Conservation (phyloP, 2,888 invertebrate species). For the Galerucella pusilla region DNA sequence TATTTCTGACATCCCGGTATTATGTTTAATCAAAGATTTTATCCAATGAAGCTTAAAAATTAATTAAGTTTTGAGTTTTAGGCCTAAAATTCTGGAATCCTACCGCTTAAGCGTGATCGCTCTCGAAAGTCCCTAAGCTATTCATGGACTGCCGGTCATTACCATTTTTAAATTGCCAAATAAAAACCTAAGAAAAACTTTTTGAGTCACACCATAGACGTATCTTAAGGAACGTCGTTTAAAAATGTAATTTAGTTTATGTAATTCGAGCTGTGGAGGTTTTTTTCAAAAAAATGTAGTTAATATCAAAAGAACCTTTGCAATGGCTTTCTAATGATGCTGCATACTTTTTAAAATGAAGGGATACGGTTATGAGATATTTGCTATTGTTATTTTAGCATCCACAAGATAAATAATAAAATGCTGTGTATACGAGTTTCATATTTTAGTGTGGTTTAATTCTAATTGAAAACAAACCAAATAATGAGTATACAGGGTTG, state of each 20-base stretch:
- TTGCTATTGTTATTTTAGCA: no score
- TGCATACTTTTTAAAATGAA: no score
- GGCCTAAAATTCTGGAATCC: slow-evolving; percentile 9
- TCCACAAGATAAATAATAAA: no score
- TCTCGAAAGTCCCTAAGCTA: slow-evolving; percentile 24
- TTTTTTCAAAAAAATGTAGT: no score
- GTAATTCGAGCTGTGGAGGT: no score
- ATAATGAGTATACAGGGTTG: no score
- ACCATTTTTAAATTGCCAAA: slow-evolving; percentile 35
- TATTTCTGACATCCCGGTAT: slow-evolving; percentile 14
- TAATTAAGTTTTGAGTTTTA: slow-evolving; percentile 30
- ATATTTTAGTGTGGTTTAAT: no score
- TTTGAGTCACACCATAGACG: not conserved
- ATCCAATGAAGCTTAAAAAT: slow-evolving; percentile 32
- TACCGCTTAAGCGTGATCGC: slow-evolving; percentile 25
- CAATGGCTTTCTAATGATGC: no score
- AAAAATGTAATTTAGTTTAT: not conserved
- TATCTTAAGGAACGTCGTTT: not conserved
- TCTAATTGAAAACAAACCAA: no score
- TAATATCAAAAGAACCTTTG: no score
- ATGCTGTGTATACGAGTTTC: no score
- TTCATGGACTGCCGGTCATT: slow-evolving; percentile 25
- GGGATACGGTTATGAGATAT: no score
- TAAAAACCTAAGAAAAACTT: slow-evolving; percentile 25
- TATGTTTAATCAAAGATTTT: slow-evolving; percentile 31